Conservation (phyloP, 2,113 vertebrate genomes). For the Syngnathus scovelli region DNA sequence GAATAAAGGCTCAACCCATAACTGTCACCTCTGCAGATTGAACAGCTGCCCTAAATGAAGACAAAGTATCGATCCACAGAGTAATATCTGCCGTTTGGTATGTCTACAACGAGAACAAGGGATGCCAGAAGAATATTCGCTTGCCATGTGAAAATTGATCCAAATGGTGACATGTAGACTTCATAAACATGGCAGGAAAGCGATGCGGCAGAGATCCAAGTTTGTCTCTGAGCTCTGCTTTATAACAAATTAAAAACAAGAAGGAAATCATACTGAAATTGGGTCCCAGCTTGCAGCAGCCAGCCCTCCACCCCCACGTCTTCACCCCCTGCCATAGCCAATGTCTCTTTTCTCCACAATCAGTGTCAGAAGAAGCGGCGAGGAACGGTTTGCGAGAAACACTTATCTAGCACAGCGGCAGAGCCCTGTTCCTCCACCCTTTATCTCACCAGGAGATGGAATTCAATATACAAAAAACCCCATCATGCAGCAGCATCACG, state of each 20-base stretch:
- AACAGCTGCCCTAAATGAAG: slow-evolving; percentile 63
- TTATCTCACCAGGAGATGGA: slow-evolving; percentile 87
- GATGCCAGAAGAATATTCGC: slow-evolving; percentile 29
- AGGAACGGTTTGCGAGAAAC: slow-evolving; percentile 75
- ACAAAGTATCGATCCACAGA: slow-evolving; percentile 59
- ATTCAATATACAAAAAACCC: slow-evolving; percentile 86
- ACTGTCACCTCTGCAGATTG: slow-evolving; percentile 64
- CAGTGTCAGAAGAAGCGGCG: slow-evolving; percentile 71
- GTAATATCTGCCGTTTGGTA: slow-evolving; percentile 55
- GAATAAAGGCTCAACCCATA: slow-evolving; percentile 72
- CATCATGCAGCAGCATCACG: slow-evolving; percentile 88
- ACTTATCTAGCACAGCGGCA: slow-evolving; percentile 79
- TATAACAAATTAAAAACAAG: slow-evolving; percentile 66
- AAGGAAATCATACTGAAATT: slow-evolving; percentile 65
- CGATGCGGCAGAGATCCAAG: slow-evolving; percentile 31
- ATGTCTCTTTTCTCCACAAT: slow-evolving; percentile 74
- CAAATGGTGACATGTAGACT: slow-evolving; percentile 21
- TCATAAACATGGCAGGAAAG: slow-evolving; percentile 29
- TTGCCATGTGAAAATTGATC: slow-evolving; percentile 48
- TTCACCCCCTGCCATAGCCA: slow-evolving; percentile 58
- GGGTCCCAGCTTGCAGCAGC: slow-evolving; percentile 54
- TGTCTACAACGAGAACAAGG: slow-evolving; percentile 39
- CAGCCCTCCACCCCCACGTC: slow-evolving; percentile 30
- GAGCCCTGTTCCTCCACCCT: slow-evolving; percentile 85
- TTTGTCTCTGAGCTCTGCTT: slow-evolving; percentile 38